Evolutionary conservation across 2,113 vertebrate species (phyloP), one percentile per base, ranked within the genome.

Genomic region (Odontophorus gujanensis): DNA sequence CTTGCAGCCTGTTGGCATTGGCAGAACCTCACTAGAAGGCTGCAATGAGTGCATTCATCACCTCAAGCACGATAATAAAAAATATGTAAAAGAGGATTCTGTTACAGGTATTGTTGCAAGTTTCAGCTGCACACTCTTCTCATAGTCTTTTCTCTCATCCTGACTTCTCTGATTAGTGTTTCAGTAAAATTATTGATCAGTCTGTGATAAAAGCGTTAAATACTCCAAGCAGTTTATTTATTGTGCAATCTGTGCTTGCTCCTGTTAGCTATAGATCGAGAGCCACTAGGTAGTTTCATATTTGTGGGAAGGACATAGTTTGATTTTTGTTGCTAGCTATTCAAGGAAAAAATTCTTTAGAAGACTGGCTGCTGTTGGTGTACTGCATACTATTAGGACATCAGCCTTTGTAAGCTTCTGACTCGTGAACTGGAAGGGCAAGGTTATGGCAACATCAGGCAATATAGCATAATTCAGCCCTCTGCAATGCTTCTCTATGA

Each of bases 161-260:
- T 69, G 48, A 63, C 20, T 34, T 84, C 51, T 45, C 50, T 82
- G 69, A 77, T 91, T 15, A 79, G 25, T 25, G 87, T 92, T 93
- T 87, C 50, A 93, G 34, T 84, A 61, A 76, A 81, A 92, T 26
- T 85, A 84, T 57, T 79, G 36, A 88, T 90, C 79, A 21, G 48
- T 51, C 62, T 88, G 20, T 90, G 43, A 78, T 34, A 80, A 92
- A 93, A 55, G 26, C 30, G 50, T 90, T 79, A 61, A 91, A 84
- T 72, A 43, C 78, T 85, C 84, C 61, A 42, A 82, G 32, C 69
- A 73, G 38, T 92, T 89, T 86, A 68, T 22, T 91, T 40, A 40
- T 47, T 77, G 71, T 80, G 61, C 69, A 79, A 7, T 55, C 38
- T 61, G 38, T 89, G 57, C 51, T 92, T 89, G 30, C n/a, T 93